Conservation (phyloP, 2,888 invertebrate species). For the Elegia similella region DNA sequence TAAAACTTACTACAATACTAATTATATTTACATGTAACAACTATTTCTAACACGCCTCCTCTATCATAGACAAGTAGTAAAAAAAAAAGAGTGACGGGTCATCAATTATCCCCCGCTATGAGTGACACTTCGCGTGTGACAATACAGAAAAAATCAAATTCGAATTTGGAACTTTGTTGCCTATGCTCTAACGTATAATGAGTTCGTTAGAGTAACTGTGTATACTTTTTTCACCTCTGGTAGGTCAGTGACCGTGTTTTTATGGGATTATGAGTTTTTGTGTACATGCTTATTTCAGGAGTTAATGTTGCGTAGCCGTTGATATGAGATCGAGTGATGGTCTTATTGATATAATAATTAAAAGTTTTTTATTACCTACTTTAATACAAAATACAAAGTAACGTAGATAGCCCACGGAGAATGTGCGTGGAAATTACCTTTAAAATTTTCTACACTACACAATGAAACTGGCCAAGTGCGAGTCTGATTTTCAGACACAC, state of each 20-base stretch:
- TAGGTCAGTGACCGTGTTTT: conserved; percentile 11
- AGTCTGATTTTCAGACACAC: no score
- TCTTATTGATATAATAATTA: neutral
- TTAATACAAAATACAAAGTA: no score
- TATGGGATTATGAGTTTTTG: conserved; percentile 15
- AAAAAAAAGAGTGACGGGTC: conserved; percentile 36
- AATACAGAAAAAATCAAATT: conserved; percentile 29
- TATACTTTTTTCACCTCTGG: conserved; percentile 11
- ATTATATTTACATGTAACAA: conserved; percentile 1
- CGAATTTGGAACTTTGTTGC: conserved; percentile 13
- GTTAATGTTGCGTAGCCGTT: conserved; percentile 10
- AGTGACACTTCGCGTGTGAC: conserved; percentile 54
- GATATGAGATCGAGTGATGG: neutral
- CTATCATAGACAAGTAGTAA: neutral
- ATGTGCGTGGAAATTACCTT: no score
- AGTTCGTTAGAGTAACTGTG: conserved; percentile 3
- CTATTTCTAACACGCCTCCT: conserved; percentile 10
- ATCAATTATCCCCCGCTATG: conserved; percentile 63
- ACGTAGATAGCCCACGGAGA: no score
- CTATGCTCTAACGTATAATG: conserved; percentile 14
- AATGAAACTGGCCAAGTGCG: no score
- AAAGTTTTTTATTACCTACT: neutral
- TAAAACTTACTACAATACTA: neutral
- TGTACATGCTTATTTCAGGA: conserved; percentile 6
- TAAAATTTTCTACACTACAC: no score